Conservation (phyloP, 2,797 vertebrate species). For the Alosa sapidissima region DNA sequence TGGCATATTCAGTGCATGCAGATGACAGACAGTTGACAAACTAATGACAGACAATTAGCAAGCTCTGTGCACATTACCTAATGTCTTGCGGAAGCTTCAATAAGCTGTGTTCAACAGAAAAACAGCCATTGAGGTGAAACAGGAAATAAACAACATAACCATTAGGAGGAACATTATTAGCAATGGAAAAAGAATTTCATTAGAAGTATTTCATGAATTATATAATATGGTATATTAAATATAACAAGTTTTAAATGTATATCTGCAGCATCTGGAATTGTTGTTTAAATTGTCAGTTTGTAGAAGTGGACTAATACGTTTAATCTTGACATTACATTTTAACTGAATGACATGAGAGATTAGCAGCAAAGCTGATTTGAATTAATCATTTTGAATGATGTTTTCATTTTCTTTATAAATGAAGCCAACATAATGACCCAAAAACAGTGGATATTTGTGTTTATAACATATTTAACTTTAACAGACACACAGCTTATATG, state of each 20-base stretch:
- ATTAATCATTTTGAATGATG: neutral
- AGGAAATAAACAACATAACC: neutral
- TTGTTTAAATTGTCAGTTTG: neutral
- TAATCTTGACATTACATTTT: neutral
- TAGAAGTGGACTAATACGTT: neutral
- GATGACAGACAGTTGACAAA: constrained; percentile 45
- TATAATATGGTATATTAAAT: neutral
- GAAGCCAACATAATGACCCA: neutral
- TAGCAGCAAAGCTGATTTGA: neutral
- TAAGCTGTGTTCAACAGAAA: constrained; percentile 80
- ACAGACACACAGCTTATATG: neutral
- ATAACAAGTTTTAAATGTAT: neutral
- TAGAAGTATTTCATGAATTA: neutral
- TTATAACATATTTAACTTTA: neutral
- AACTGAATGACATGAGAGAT: neutral
- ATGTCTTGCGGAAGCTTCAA: constrained; percentile 80
- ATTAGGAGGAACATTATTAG: constrained; percentile 1
- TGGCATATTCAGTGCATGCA: constrained; percentile 49
- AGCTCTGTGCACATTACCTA: constrained; percentile 75
- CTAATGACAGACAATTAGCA: constrained; percentile 38
- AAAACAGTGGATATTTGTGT: neutral
- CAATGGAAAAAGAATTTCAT: neutral
- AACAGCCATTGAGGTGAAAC: constrained; percentile 42
- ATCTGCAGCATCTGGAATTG: neutral
- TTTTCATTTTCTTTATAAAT: neutral